Base-by-base conservation (phyloP, 1,140 invertebrate species). In the Aphis craccivora region DNA sequence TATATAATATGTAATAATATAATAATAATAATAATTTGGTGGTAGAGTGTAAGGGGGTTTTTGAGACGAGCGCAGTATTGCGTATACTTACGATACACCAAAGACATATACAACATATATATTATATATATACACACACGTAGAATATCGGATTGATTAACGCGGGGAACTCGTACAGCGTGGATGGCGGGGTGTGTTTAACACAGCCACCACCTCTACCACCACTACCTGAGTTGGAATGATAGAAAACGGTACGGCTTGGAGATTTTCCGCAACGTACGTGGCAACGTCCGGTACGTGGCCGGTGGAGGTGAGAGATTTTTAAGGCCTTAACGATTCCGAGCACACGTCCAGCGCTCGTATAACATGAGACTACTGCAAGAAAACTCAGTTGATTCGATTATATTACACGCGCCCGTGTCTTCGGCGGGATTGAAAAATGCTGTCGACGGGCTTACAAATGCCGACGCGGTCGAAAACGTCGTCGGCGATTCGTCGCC, bases 271-370 rank as follows among this genome's bases (percentile, higher is more conserved):
- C 40, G 55, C 55, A 67, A 55, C 55, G 55, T 67, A n/a, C 37
- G 55, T 25, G 60, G 90, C n/a, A 5, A 37, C 88, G 37, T 55
- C 88, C 88, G 55, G 35, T 91, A 91, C 25, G 40, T 76, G 30
- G n/a, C 6, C 37, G 25, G 89, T 22, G 60, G 67, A 51, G 90
- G 90, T 20, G 18, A 40, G 55, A 45, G 60, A 48, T 76, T 45
- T 92, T 92, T 92, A 83, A 67, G 23, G 22, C 67, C 76, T 92
- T 92, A 92, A 92, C 91, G 76, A 92, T 92, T 92, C 91, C 67
- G 91, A 45, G 91, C 91, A 92, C 91, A 92, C 91, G 43, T 92
- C 76, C 91, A 92, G 91, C 9, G n/a, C 51, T 76, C 60, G 48
- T 53, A 89, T 20, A 60, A 89, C 9, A 60, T n/a, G 14, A 67